Base-by-base conservation (phyloP, 1,140 invertebrate species). In the Brachionus manjavacas region DNA sequence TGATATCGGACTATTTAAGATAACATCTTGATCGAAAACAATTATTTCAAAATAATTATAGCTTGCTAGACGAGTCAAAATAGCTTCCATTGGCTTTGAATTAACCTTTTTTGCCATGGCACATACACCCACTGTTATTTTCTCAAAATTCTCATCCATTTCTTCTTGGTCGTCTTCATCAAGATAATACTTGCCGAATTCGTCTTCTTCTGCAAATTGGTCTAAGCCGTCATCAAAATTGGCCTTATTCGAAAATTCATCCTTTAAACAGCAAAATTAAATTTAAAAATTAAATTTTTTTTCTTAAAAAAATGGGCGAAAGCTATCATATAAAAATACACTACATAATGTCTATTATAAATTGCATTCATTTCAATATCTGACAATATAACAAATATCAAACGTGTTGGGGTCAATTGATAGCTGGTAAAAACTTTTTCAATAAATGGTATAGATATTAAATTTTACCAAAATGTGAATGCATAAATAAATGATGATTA, bases 51-150 rank as follows among this genome's bases (percentile, higher is more conserved):
- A 55, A 80, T 84, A 83, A 49, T 52, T 95, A 90, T 98, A 99
- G 88, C 98, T 95, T 86, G 96, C 94, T 11, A 99, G 91, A 1
- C 97, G 91, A 0, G 94, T 95, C 16, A 99, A 91, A 87, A 99
- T 99, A 90, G 98, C 96, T 88, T 94, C 95, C 97, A 99, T 99
- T 2, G 97, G 96, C 91, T 98, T 98, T 76, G 96, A 98, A 86
- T 96, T 94, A 3, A 96, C 96, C 90, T 99, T 99, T 89, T 99
- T 99, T 86, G 94, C 94, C 97, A 99, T 99, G 52, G 97, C 96
- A 91, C 97, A 99, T 85, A 99, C 93, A 66, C 96, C 96, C 85
- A 99, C 95, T 87, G 96, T 91, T 76, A 99, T 87, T 70, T 86
- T 87, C 23, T 85, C 84, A 25, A 80, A 43, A 43, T 80, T 35